Percentiles rank a stretch among this genome's conserved stretches.
Conservation (phyloP, 1,140 invertebrate genomes). For the Drosophila miranda region DNA sequence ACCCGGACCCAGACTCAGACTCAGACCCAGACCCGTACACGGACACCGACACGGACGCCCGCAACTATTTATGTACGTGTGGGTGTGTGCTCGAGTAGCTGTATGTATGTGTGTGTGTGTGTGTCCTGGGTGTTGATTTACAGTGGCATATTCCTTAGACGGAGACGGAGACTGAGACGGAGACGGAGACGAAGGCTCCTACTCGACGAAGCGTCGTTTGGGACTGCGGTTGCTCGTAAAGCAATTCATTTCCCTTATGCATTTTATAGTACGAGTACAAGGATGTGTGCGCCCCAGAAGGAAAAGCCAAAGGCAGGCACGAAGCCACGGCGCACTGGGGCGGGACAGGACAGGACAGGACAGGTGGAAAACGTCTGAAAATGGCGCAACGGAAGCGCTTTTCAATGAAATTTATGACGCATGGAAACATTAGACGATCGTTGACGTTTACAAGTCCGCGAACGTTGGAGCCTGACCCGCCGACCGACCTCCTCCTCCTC, state of each 20-base stretch:
- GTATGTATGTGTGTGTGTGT: constrained; percentile 8
- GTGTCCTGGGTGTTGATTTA: constrained; percentile 67
- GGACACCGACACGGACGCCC: constrained; percentile 12
- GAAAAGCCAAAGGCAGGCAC: constrained; percentile 13
- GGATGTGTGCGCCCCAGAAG: constrained; percentile 31
- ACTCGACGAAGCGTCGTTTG: constrained; percentile 29
- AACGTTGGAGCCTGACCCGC: constrained; percentile 2
- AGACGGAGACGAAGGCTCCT: too few relatives aligned
- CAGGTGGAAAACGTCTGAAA: constrained; percentile 39
- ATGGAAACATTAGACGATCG: constrained; percentile 81
- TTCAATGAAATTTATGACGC: constrained; percentile 81
- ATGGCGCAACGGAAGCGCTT: constrained; percentile 80
- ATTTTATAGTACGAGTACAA: constrained; percentile 48
- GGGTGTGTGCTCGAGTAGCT: constrained; percentile 12
- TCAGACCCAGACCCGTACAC: too few relatives aligned
- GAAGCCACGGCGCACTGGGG: not conserved
- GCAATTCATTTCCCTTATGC: constrained; percentile 80
- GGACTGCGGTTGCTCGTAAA: constrained; percentile 72
- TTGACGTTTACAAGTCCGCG: constrained; percentile 75
- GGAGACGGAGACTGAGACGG: not conserved
- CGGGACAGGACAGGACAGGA: constrained; percentile 17
- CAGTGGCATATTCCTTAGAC: constrained; percentile 74
- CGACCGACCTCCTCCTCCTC: not conserved
- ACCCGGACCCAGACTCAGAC: too few relatives aligned
- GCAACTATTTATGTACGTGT: constrained; percentile 49